Conservation (phyloP, 2,113 vertebrate species). For the Danio rerio region GRCz12tu NC_133183.1:7338501-7339000, state of each 20-base stretch:
- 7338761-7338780: conserved; percentile 29
- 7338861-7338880: conserved; percentile 20
- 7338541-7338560: not conserved
- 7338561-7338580: not conserved
- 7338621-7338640: conserved; percentile 1
- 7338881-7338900: not conserved
- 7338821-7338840: conserved; percentile 25
- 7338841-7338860: not conserved
- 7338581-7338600: not conserved
- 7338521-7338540: conserved; percentile 25
- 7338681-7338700: not conserved
- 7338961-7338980: not conserved
- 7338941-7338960: not conserved
- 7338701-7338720: conserved; percentile 6
- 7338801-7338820: conserved; percentile 32
- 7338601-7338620: not conserved
- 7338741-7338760: conserved; percentile 16
- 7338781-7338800: conserved; percentile 20
- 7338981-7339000: no score
- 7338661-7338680: not conserved
- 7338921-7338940: not conserved
- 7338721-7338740: not conserved
- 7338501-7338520: conserved; percentile 24
- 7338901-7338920: conserved; percentile 27
- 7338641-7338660: conserved; percentile 14